Evolutionary conservation across 37 sponge, comb jelly and placozoan species (phyloP).

Genomic region (Halisarca cf. caerulea): DNA sequence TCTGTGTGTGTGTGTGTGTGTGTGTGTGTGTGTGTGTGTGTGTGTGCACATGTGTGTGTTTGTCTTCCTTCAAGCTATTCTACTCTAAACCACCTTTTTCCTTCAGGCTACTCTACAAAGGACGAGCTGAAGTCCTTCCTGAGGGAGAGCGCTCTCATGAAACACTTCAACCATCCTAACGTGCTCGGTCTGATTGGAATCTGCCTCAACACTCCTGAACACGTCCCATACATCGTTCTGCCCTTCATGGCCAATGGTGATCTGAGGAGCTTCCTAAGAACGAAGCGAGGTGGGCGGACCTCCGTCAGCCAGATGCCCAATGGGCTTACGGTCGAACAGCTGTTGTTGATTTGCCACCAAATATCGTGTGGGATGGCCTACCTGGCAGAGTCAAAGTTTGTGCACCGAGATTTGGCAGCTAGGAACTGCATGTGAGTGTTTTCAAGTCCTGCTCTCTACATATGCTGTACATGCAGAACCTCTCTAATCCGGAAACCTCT

Average conservation of each 20-base stretch:
- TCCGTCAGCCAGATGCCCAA: neutral
- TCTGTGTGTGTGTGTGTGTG: too few relatives aligned
- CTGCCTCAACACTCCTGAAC: slow-evolving; percentile 39
- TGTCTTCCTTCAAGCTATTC: too few relatives aligned
- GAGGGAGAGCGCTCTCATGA: slow-evolving; percentile 41
- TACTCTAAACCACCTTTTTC: too few relatives aligned
- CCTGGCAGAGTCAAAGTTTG: slow-evolving; percentile 22
- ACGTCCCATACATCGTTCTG: slow-evolving; percentile 40
- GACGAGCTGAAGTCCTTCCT: slow-evolving; percentile 36
- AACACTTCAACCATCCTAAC: slow-evolving; percentile 36
- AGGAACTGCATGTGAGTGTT: slow-evolving; percentile 24
- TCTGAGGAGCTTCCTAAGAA: slow-evolving; percentile 26
- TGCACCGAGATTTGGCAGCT: slow-evolving; percentile 22
- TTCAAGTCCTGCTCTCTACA: too few relatives aligned
- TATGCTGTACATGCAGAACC: too few relatives aligned
- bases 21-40: too few relatives aligned
- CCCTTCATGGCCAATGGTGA: slow-evolving; percentile 56
- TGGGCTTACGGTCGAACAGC: neutral
- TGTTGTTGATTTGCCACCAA: slow-evolving; percentile 5
- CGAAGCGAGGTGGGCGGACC: slow-evolving; percentile 24
- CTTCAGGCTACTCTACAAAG: slow-evolving; percentile 26
- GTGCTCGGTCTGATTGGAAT: slow-evolving; percentile 45
- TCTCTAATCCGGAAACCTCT: too few relatives aligned
- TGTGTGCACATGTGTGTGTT: too few relatives aligned
- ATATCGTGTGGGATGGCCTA: slow-evolving; percentile 18